Evolutionary conservation across 2,113 vertebrate species (phyloP).

Genomic region (Colaptes auratus): DNA sequence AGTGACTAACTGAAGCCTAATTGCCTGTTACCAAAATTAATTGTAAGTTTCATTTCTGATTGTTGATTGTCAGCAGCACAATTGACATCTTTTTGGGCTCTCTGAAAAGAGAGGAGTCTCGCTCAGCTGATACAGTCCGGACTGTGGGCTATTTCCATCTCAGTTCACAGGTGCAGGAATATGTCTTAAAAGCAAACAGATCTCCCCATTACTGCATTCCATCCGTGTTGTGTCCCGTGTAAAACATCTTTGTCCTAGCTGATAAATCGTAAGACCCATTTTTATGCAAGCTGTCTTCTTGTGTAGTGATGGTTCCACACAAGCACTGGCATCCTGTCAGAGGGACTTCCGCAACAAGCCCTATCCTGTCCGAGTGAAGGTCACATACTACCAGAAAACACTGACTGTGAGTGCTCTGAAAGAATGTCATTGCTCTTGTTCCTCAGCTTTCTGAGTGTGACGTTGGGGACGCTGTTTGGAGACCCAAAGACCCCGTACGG

Average conservation of each 20-base stretch:
- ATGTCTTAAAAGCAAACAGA: not conserved
- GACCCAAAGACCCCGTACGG: rapidly evolving
- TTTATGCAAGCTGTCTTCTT: slow-evolving; percentile 1
- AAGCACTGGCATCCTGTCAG: slow-evolving; percentile 90
- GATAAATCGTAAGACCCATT: not conserved
- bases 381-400: slow-evolving; percentile 87
- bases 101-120: not conserved
- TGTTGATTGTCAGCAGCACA: not conserved
- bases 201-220: not conserved
- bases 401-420: slow-evolving; percentile 82
- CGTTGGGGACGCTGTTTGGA: not conserved
- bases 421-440: not conserved
- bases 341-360: slow-evolving; percentile 98
- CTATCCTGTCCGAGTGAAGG: slow-evolving; percentile 90
- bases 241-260: not conserved
- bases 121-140: not conserved
- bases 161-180: not conserved
- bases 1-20: not conserved
- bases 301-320: slow-evolving; percentile 87
- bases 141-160: not conserved
- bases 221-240: not conserved
- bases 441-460: not conserved
- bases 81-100: not conserved
- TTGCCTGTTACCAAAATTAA: not conserved
- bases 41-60: not conserved